Percentiles rank a stretch among this genome's conserved stretches.
Conservation (phyloP, 1,140 invertebrate genomes). For the Teleopsis dalmanni region DNA sequence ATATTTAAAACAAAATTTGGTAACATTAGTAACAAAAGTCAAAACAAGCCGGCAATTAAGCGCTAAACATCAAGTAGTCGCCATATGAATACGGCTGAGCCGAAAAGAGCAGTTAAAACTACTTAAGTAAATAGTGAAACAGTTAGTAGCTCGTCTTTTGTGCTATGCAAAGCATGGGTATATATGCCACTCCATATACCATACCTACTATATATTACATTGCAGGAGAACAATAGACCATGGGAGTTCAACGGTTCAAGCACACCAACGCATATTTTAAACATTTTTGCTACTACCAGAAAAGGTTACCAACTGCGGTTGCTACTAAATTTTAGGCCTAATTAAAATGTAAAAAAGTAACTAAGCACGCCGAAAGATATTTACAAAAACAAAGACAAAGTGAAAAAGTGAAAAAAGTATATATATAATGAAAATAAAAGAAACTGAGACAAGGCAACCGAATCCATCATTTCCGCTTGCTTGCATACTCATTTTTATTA, state of each 20-base stretch:
- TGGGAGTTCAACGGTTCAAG: background rate
- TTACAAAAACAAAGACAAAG: background rate
- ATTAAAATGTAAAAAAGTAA: background rate
- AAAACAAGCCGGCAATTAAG: background rate
- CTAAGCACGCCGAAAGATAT: background rate
- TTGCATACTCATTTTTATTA: constrained; percentile 20
- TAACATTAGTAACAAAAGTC: background rate
- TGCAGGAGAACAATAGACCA: background rate
- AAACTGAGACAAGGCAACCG: constrained; percentile 21
- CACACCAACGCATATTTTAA: background rate
- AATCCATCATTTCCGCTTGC: constrained; percentile 44
- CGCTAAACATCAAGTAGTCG: background rate
- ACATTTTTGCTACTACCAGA: background rate
- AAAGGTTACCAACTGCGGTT: background rate
- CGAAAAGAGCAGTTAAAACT: background rate
- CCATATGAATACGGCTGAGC: background rate
- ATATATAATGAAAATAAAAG: constrained; percentile 16
- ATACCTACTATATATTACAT: constrained; percentile 2
- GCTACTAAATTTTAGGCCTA: background rate
- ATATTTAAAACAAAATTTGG: background rate
- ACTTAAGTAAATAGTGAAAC: background rate
- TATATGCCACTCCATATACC: too few species aligned
- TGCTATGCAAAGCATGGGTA: background rate
- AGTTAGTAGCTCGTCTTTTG: background rate
- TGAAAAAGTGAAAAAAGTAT: background rate